Base-by-base conservation (phyloP, 2,888 invertebrate species). In the Heteromurus nitidus region DNA sequence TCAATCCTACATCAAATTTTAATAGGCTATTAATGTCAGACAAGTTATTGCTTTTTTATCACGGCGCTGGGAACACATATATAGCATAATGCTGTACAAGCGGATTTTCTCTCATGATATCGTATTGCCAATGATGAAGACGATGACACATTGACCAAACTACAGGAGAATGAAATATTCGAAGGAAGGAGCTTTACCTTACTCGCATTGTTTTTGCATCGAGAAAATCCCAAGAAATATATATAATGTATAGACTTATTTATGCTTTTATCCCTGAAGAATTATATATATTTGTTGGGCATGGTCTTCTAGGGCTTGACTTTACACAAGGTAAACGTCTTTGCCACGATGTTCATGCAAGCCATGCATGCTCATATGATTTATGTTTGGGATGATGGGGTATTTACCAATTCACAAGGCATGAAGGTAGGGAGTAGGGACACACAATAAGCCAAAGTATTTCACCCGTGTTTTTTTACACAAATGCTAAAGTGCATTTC, bases 131-230 rank as follows among this genome's bases (percentile, higher is more conserved):
- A 69, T 53, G 28, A 53, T 22, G 18, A 44, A 50, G 28, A 28
- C 22, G 44, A 70, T 60, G 60, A 62, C 30, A 50, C 62, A 74
- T 74, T 74, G 73, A 64, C 73, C 73, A 74, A 74, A 74, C 73
- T 36, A 62, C 22, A 26, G 36, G 7, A 36, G 36, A 5, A 36
- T 5, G 36, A 5, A 5, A 9, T n/a, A 11, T 31, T 62, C 18
- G 5, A 16, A 13, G 11, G 18, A 62, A 20, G 50, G 50, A 20
- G n/a, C n/a, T 20, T 50, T 50, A n/a, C 50, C 20, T 20, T 9
- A 9, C 36, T 36, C 7, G 7, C 36, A 13, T 36, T 13, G n/a
- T n/a, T n/a, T n/a, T n/a, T n/a, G n/a, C n/a, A n/a, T n/a, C n/a
- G n/a, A n/a, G n/a, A n/a, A n/a, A n/a, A n/a, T n/a, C n/a, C n/a